Conservation (phyloP, 2,888 invertebrate species). For the Cerastis rubricosa region DNA sequence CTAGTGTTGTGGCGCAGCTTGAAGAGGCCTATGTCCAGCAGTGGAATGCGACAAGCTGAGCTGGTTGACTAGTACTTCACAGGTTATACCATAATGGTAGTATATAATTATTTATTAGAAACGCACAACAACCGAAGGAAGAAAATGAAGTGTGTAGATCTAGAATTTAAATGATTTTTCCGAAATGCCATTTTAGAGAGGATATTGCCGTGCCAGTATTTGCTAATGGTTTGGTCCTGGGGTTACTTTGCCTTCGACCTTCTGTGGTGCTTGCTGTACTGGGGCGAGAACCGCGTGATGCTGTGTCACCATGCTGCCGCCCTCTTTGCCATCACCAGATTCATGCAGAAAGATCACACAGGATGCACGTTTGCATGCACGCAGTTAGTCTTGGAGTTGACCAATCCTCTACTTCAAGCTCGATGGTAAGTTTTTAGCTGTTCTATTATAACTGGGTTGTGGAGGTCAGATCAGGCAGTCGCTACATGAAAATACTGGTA, state of each 20-base stretch:
- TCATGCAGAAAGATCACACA: conserved; percentile 86
- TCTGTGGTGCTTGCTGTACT: conserved; percentile 90
- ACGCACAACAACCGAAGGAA: background rate
- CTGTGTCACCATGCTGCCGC: conserved; percentile 90
- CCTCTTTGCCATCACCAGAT: conserved; percentile 86
- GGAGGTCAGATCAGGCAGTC: too few species aligned
- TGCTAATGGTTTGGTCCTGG: conserved; percentile 90
- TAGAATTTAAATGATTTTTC: background rate
- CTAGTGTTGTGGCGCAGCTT: background rate
- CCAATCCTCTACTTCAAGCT: conserved; percentile 91
- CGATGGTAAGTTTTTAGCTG: conserved; percentile 86
- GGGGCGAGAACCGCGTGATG: conserved; percentile 88
- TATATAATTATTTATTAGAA: background rate
- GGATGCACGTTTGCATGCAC: conserved; percentile 90
- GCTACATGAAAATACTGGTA: too few species aligned
- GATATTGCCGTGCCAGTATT: conserved; percentile 79
- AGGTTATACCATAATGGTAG: background rate
- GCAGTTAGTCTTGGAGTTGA: conserved; percentile 90
- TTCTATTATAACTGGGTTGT: background rate
- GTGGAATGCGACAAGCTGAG: background rate
- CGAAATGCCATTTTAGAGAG: conserved; percentile 71
- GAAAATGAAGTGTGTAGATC: background rate
- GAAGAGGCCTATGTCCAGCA: background rate
- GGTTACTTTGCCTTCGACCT: conserved; percentile 92
- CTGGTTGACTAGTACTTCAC: background rate